Evolutionary conservation across 35 echinoderm and acorn worm species (phyloP).

Genomic region (Chiridota heheva): DNA sequence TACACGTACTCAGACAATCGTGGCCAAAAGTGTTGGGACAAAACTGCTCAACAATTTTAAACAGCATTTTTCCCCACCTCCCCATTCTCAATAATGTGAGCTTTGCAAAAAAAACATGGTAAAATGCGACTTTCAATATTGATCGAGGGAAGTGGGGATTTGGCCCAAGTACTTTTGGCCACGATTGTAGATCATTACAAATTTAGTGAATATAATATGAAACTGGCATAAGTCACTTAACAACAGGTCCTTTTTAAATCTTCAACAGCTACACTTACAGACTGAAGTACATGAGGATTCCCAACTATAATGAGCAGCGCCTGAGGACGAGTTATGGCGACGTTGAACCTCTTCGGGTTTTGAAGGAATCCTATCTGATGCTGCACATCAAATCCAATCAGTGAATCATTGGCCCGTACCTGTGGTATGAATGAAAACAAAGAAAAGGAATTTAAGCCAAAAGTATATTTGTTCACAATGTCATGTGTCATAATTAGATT

Average conservation of each 20-base stretch:
- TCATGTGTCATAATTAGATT: too few species aligned
- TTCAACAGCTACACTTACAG: constrained; percentile 23
- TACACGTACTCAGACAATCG: too few species aligned
- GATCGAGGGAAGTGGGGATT: neutral
- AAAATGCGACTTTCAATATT: neutral
- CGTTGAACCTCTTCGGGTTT: constrained; percentile 94
- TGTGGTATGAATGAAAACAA: neutral
- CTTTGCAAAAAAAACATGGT: neutral
- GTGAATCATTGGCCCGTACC: constrained; percentile 73
- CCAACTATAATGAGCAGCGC: constrained; percentile 80
- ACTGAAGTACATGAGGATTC: constrained; percentile 84
- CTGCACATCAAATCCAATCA: constrained; percentile 77
- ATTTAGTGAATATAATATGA: neutral
- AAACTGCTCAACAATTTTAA: too few species aligned
- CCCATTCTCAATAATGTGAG: neutral
- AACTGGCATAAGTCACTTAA: neutral
- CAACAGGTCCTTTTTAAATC: too few species aligned
- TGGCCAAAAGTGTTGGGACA: too few species aligned
- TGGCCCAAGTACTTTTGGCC: neutral
- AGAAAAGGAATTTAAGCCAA: neutral
- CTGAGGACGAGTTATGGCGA: constrained; percentile 86
- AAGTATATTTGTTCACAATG: too few species aligned
- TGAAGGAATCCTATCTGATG: constrained; percentile 94
- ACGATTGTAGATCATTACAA: neutral
- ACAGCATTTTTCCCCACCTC: too few species aligned